Evolutionary conservation across 2,888 invertebrate genomes (phyloP).

Genomic region (Aproaerema taeniolella): DNA sequence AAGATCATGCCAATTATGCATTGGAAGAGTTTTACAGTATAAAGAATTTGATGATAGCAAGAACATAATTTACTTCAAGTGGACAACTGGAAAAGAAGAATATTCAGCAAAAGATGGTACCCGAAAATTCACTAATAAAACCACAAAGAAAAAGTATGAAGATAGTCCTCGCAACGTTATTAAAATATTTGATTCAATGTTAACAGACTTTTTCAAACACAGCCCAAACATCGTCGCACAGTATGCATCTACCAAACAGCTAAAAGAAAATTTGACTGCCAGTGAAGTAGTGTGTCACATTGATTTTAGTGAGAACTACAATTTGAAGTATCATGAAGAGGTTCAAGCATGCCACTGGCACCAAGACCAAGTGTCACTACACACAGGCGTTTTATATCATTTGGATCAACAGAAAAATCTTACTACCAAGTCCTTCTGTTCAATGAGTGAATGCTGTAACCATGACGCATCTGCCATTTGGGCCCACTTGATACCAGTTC

Average conservation of each 20-base stretch:
- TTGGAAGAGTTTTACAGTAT: neutral
- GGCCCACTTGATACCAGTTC: constrained; percentile 2
- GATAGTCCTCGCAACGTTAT: constrained; percentile 1
- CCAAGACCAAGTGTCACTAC: constrained; percentile 1
- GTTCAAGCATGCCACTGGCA: neutral
- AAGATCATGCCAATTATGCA: neutral
- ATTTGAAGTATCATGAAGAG: constrained; percentile 2
- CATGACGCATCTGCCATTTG: constrained; percentile 5
- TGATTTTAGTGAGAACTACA: constrained; percentile 8
- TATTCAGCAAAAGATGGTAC: neutral
- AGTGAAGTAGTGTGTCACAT: constrained; percentile 1
- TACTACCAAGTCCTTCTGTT: neutral
- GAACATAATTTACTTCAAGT: neutral
- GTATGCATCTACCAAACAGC: neutral
- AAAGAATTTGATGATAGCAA: constrained; percentile 3
- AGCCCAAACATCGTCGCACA: neutral
- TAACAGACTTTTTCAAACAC: neutral
- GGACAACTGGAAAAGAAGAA: neutral
- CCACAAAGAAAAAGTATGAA: neutral
- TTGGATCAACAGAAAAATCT: neutral
- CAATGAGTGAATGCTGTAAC: neutral
- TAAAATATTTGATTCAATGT: neutral
- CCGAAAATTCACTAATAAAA: neutral
- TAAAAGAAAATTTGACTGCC: neutral
- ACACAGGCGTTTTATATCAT: neutral